Conservation (phyloP, 2,797 vertebrate species). For the Ibycter americanus region DNA sequence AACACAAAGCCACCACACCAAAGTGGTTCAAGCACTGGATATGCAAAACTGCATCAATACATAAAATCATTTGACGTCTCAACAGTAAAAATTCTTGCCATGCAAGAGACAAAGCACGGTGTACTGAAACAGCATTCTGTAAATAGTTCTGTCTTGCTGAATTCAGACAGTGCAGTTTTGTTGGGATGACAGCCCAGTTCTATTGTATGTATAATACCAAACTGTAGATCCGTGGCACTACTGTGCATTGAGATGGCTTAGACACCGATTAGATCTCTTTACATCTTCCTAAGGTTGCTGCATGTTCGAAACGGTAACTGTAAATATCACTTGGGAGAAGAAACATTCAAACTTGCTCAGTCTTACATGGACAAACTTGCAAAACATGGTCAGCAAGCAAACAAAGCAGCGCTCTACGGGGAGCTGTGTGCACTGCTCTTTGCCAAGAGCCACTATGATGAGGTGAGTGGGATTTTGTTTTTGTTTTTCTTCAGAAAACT, state of each 20-base stretch:
- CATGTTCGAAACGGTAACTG: conserved; percentile 98
- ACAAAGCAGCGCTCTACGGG: conserved; percentile 96
- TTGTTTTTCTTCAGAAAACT: not conserved
- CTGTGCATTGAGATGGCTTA: not conserved
- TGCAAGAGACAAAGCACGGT: not conserved
- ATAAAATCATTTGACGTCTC: not conserved
- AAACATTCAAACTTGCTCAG: conserved; percentile 97
- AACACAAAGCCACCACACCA: not conserved
- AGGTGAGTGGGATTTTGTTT: conserved; percentile 77
- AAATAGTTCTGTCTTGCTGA: not conserved
- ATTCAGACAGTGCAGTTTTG: not conserved
- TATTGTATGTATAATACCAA: not conserved
- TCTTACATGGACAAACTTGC: conserved; percentile 97
- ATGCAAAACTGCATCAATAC: not conserved
- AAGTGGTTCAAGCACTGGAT: not conserved
- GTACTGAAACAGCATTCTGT: not conserved
- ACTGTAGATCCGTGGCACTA: rapidly evolving
- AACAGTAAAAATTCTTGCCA: not conserved
- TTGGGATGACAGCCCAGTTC: not conserved
- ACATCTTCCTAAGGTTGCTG: conserved; percentile 83
- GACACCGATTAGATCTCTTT: not conserved
- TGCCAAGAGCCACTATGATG: conserved; percentile 99
- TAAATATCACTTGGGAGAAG: conserved; percentile 97
- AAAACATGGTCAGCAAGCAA: conserved; percentile 95
- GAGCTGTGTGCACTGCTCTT: conserved; percentile 97